Conservation (phyloP, 2,113 vertebrate genomes). For the Gasterosteus aculeatus region DNA sequence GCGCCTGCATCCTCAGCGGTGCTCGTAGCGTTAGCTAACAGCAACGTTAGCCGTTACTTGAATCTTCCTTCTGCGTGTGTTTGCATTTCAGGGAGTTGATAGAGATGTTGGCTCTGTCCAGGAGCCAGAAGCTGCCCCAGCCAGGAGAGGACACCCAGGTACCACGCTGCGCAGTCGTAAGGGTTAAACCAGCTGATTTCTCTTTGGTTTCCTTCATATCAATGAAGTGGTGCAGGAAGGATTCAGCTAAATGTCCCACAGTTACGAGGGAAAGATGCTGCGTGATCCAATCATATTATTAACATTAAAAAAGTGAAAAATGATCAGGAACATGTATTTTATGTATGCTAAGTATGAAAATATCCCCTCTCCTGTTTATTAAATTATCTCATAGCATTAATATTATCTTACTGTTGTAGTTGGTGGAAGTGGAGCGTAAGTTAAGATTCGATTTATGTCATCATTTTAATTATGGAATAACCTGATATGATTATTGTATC, state of each 20-base stretch:
- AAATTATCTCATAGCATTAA: not conserved
- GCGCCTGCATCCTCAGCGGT: not conserved
- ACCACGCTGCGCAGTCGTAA: not conserved
- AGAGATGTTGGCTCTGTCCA: constrained; percentile 2
- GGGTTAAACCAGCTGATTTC: not conserved
- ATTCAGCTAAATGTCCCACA: not conserved
- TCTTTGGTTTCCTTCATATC: not conserved
- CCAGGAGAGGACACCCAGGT: not conserved
- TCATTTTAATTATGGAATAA: not conserved
- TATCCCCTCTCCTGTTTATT: not conserved
- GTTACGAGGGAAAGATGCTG: not conserved
- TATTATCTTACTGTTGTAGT: not conserved
- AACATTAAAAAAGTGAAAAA: not conserved
- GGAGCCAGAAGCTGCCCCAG: not conserved
- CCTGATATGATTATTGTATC: not conserved
- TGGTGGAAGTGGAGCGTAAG: not conserved
- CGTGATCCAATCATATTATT: not conserved
- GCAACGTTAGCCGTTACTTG: not conserved
- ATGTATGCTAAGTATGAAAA: not conserved
- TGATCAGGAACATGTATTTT: not conserved
- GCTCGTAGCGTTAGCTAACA: not conserved
- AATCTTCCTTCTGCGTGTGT: not conserved
- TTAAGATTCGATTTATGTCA: too few species aligned
- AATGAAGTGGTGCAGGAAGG: not conserved
- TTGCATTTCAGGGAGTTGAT: not conserved